phyloP scores from a whole-genome alignment of 92 coral and sea anemone species.

The Siderastrea radians region DNA sequence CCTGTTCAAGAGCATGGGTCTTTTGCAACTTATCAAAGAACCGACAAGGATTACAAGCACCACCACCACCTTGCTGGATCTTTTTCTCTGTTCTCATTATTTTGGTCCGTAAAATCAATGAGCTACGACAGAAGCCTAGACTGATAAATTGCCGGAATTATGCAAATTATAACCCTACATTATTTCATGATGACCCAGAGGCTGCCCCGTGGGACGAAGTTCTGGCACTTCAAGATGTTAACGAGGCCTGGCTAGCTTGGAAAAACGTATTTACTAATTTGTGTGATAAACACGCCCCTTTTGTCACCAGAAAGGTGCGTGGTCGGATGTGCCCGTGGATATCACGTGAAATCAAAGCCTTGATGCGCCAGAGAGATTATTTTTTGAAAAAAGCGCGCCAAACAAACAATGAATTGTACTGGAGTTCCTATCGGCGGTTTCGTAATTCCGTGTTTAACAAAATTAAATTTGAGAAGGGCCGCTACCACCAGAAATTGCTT shows the following conservation, averaged over 20 bases:
- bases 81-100: constrained; percentile 15
- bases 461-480: neutral
- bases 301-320: constrained; percentile 17
- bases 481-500: neutral
- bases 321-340: constrained; percentile 48
- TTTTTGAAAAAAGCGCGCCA: constrained; percentile 30
- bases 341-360: constrained; percentile 26
- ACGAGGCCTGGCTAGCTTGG: neutral
- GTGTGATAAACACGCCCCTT: constrained; percentile 40
- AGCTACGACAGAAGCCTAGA: constrained; percentile 5
- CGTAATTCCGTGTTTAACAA: neutral
- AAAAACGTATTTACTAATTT: neutral
- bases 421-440: constrained; percentile 39
- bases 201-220: constrained; percentile 9
- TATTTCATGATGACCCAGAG: constrained; percentile 13
- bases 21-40: neutral
- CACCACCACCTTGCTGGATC: constrained; percentile 29
- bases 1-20: neutral
- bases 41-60: constrained; percentile 33
- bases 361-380: constrained; percentile 34
- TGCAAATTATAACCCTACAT: constrained; percentile 14
- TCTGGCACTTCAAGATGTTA: constrained; percentile 2
- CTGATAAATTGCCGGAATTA: constrained; percentile 36
- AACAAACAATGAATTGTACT: constrained; percentile 33
- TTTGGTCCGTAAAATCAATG: constrained; percentile 30